Percentiles rank a stretch among this genome's conserved stretches.
phyloP scores from a whole-genome alignment of 2,113 vertebrate genomes.

The Toxostoma redivivum region DNA sequence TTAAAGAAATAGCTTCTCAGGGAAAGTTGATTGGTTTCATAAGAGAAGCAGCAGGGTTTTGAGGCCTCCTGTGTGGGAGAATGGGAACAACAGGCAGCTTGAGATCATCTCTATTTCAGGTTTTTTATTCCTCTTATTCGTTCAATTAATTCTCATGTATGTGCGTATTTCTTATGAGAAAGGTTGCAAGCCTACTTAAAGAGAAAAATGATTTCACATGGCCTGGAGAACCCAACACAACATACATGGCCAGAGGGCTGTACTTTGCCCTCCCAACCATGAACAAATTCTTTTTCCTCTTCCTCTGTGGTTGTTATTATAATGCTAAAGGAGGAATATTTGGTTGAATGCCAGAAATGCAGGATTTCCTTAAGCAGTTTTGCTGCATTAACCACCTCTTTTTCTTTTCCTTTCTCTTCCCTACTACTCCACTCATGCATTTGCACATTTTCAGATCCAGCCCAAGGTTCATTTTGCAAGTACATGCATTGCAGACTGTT shows the following conservation, averaged over 20 bases:
- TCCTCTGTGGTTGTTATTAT: not conserved
- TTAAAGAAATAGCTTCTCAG: conserved; percentile 54
- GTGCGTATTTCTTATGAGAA: not conserved
- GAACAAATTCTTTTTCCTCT: not conserved
- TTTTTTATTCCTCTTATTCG: not conserved
- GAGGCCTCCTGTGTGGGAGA: conserved; percentile 15
- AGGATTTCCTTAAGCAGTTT: conserved; percentile 17
- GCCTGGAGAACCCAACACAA: not conserved
- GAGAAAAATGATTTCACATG: not conserved
- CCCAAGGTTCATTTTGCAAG: not conserved
- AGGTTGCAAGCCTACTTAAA: not conserved
- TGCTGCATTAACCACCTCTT: not conserved
- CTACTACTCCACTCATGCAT: not conserved
- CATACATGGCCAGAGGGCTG: not conserved
- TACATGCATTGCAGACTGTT: not conserved
- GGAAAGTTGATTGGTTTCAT: conserved; percentile 57
- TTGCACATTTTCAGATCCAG: not conserved
- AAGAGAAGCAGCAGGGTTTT: conserved; percentile 58
- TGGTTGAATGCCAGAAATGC: not conserved
- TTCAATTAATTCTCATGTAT: not conserved
- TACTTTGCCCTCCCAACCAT: not conserved
- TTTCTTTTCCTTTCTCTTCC: not conserved
- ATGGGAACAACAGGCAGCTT: conserved; percentile 3
- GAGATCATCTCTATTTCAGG: not conserved
- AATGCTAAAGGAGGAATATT: not conserved